Evolutionary conservation across 2,888 invertebrate genomes (phyloP), one percentile per base, ranked within the genome.

Genomic region (Salpingus planirostris): DNA sequence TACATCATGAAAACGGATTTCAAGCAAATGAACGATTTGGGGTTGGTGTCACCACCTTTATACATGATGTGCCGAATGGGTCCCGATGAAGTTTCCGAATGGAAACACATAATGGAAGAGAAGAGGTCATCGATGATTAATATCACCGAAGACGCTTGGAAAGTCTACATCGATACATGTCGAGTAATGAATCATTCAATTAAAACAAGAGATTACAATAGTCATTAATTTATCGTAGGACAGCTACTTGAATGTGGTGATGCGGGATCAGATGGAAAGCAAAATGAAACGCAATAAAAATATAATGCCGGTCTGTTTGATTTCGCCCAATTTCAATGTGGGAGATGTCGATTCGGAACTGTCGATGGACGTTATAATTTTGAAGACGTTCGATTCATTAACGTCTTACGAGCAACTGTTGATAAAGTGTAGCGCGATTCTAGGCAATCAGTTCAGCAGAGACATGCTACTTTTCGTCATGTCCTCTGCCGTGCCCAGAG

Each of bases 311-410:
- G 56, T 76, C 50, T 74, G 74, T 25, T 59, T 67, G 2, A 55
- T 77, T 1, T 55, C 67, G 0, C 60, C 66, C 1, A 56, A 62
- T 21, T 72, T 70, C 43, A 60, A 60, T 14, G 64, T 72, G 28
- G 69, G 70, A 11, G 69, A 73, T 31, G 64, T 71, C 31, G 69
- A 69, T 21, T 60, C 68, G 0, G 73, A 74, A 49, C 57, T 71
- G 33, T 65, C 71, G 7, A 69, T 74, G 64, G 74, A 77, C 40
- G 78, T 72, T 12, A 66, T 74, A 35, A 71, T 78, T 32, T 51
- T 79, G 44, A 76, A 74, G 57, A 69, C 73, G 0, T 78, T 76
- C 47, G 80, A 80, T 53, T 73, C 75, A 0, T 50, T 81, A 37
- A 71, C 70, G 2, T 71, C 76, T 0, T 70, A 74, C 40, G 79